A percentile compares a stretch with the other conserved stretches of the same genome.
These are phyloP conservation scores for Folsomia manolachei DNA, from an alignment of 2,888 invertebrate genomes.

Conservation along the genomic window DNA sequence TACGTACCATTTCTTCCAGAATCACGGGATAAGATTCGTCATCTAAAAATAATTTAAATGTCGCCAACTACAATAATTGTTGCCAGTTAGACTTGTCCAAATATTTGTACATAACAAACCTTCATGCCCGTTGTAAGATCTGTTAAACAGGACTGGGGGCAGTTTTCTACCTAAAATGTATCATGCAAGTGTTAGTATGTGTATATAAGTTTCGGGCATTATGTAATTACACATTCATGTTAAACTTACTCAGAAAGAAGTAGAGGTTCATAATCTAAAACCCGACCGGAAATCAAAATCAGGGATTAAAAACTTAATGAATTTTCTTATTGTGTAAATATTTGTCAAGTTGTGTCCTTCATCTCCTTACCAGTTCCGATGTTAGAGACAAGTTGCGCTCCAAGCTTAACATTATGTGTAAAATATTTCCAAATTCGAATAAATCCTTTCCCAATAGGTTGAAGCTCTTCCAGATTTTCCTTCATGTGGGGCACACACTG, in stretches of 20 bases:
- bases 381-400: constrained; percentile 36
- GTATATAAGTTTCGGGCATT: too few species aligned
- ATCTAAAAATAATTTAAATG: too few species aligned
- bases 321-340: too few species aligned
- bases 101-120: constrained; percentile 19
- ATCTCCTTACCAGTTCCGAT: constrained; percentile 40
- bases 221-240: too few species aligned
- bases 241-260: constrained; percentile 40
- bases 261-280: constrained; percentile 36
- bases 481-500: constrained; percentile 37
- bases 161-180: too few species aligned
- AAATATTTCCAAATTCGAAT: constrained; percentile 38
- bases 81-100: background rate
- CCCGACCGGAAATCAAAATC: too few species aligned
- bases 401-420: constrained; percentile 35
- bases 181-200: too few species aligned
- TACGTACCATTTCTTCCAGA: constrained; percentile 31
- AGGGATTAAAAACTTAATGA: too few species aligned
- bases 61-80: too few species aligned
- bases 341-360: too few species aligned
- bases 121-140: constrained; percentile 42
- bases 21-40: constrained; percentile 32
- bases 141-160: constrained; percentile 39
- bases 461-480: constrained; percentile 41
- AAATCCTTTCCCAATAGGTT: constrained; percentile 44